Evolutionary conservation across 2,888 invertebrate genomes (phyloP), one percentile per base, ranked within the genome.

Genomic region (Lordiphosa andalusiaca): DNA sequence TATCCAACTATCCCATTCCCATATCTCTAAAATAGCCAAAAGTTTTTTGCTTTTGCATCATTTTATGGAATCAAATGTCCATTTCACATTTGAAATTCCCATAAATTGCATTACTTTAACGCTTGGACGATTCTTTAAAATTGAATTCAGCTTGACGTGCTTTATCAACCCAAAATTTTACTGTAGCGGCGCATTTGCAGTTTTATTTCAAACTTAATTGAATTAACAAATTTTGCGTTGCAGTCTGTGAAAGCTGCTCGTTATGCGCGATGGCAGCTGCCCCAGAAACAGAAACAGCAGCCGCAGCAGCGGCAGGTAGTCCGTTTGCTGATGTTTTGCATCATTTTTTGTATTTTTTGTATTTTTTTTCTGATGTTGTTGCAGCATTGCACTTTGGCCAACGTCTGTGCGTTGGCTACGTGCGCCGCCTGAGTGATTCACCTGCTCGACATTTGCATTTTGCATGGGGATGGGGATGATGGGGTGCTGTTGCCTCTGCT

Each of bases 401-500:
- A 21, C 40, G 42, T 42, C 42, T 42, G 42, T 25, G 42, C 42
- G 25, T 66, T 41, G 49, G 50, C 39, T 65, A 63, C 63, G 63
- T 63, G 63, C 57, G 50, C 44, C 63, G 64, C 66, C 58, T 66
- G 66, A 64, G 67, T 64, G 64, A 63, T 63, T 63, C 63, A 63
- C 66, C 63, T 65, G 63, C 62, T 56, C 66, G 40, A 46, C 66
- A 63, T 63, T 63, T 63, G 63, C 63, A 63, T 65, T 63, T 63
- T 63, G 63, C 66, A 63, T 63, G 50, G 19, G 19, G 19, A 19
- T 4, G 19, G 19, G 19, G 19, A 19, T 19, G 19, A 3, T 19
- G 1, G 21, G 35, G n/a, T 47, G 37, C 37, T 30, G 10, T 10
- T 30, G 30, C 19, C 38, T 39, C n/a, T 36, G 59, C 65, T 66